Percentiles rank a stretch among this genome's conserved stretches.
Evolutionary conservation across 2,797 vertebrate species (phyloP).

Genomic region (Allenopithecus nigroviridis): DNA sequence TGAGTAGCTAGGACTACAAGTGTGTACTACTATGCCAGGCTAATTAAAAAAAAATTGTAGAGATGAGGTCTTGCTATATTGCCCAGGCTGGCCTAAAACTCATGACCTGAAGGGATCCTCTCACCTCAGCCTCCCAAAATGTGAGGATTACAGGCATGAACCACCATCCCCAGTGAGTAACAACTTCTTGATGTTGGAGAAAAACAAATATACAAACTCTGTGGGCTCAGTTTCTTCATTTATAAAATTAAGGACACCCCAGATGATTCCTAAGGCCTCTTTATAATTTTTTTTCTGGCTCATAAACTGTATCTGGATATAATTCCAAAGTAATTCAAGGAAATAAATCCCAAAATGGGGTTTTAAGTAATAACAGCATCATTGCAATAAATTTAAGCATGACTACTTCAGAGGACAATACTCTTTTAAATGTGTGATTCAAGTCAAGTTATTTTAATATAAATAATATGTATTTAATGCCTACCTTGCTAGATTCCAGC

Average conservation of each 20-base stretch:
- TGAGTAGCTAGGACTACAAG: not conserved
- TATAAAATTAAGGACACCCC: not conserved
- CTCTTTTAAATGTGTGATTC: constrained; percentile 25
- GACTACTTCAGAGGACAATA: constrained; percentile 29
- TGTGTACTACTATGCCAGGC: not conserved
- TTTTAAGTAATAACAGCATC: constrained; percentile 56
- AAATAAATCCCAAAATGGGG: constrained; percentile 56
- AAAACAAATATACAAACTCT: not conserved
- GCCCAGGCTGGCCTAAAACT: not conserved
- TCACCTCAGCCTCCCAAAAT: not conserved
- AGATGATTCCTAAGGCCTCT: constrained; percentile 43
- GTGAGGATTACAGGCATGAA: not conserved
- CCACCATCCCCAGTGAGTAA: not conserved
- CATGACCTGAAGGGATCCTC: not conserved
- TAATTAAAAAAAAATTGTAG: not conserved
- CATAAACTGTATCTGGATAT: constrained; percentile 61
- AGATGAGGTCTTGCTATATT: not conserved
- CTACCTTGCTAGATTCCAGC: not conserved
- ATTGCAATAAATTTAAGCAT: constrained; percentile 43
- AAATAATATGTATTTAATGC: not conserved
- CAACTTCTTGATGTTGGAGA: not conserved
- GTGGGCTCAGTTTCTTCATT: not conserved
- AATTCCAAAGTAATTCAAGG: constrained; percentile 65
- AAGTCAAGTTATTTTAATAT: constrained; percentile 42
- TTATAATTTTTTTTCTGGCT: constrained; percentile 46